These are phyloP conservation scores for Trichosurus vulpecula DNA, from an alignment of 2,797 vertebrate species.

Conservation along the genomic window DNA sequence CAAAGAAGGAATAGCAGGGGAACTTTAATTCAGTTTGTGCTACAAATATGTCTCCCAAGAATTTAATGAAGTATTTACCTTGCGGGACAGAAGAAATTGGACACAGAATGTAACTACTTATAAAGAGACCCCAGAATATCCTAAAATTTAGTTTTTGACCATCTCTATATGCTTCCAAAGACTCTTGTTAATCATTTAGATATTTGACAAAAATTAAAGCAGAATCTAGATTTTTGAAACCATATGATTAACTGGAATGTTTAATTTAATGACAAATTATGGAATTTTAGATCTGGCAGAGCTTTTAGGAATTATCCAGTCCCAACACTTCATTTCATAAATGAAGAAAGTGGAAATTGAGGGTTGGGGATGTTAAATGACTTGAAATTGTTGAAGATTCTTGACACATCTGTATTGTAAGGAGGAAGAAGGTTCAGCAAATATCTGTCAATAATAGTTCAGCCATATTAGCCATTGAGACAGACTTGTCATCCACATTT, in stretches of 20 bases:
- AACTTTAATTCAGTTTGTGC: conserved; percentile 54
- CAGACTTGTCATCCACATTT: not conserved
- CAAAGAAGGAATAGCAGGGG: not conserved
- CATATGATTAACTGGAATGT: not conserved
- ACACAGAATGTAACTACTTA: not conserved
- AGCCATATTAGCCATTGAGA: not conserved
- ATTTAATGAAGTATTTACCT: conserved; percentile 4
- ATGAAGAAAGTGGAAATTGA: not conserved
- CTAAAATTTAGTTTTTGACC: not conserved
- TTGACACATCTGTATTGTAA: not conserved
- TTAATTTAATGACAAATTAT: not conserved
- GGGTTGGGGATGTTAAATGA: not conserved
- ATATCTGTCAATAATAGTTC: not conserved
- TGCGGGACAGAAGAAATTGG: not conserved
- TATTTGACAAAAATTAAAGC: not conserved
- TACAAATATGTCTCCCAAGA: not conserved
- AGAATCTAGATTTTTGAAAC: not conserved
- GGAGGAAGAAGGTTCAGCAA: not conserved
- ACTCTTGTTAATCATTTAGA: not conserved
- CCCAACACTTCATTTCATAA: not conserved
- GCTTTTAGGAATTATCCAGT: not conserved
- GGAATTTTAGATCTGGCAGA: not conserved
- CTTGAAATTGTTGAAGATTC: not conserved
- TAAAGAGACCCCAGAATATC: not conserved
- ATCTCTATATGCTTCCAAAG: not conserved